Percentiles rank a stretch among this genome's conserved stretches.
phyloP scores from a whole-genome alignment of 2,888 invertebrate species.

The Fissipunctia ypsillon region DNA sequence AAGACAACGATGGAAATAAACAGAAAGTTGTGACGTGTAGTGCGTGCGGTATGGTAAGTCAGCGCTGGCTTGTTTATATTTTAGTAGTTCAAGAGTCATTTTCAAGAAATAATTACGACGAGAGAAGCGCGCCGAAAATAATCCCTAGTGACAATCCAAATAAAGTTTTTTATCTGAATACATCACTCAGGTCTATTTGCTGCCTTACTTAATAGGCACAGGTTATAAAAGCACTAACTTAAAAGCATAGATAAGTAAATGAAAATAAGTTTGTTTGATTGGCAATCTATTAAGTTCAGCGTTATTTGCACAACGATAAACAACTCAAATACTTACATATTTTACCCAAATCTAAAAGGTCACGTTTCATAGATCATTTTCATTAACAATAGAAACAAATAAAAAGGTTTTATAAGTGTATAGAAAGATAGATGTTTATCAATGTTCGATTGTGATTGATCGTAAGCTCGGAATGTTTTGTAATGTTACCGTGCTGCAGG shows the following conservation, averaged over 20 bases:
- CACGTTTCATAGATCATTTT: not conserved
- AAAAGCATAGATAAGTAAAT: not conserved
- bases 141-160: not conserved
- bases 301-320: constrained; percentile 5
- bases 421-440: constrained; percentile 29
- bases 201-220: not conserved
- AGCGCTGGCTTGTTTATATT: constrained; percentile 31
- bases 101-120: not conserved
- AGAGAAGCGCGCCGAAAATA: not conserved
- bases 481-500: constrained; percentile 38
- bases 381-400: constrained; percentile 19
- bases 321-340: constrained; percentile 9
- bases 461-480: constrained; percentile 30
- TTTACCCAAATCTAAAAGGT: constrained; percentile 22
- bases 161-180: not conserved
- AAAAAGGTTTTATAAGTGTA: constrained; percentile 18
- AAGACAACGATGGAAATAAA: constrained; percentile 50
- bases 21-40: constrained; percentile 63
- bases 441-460: constrained; percentile 45
- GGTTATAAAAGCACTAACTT: not conserved
- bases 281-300: not conserved
- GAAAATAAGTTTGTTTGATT: not conserved
- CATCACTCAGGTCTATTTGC: not conserved
- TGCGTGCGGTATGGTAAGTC: constrained; percentile 66
- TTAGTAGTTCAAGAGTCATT: not conserved